These are phyloP conservation scores for Panagrolaimus sp. DNA, from an alignment of 1,140 invertebrate species.

Conservation along the genomic window DNA sequence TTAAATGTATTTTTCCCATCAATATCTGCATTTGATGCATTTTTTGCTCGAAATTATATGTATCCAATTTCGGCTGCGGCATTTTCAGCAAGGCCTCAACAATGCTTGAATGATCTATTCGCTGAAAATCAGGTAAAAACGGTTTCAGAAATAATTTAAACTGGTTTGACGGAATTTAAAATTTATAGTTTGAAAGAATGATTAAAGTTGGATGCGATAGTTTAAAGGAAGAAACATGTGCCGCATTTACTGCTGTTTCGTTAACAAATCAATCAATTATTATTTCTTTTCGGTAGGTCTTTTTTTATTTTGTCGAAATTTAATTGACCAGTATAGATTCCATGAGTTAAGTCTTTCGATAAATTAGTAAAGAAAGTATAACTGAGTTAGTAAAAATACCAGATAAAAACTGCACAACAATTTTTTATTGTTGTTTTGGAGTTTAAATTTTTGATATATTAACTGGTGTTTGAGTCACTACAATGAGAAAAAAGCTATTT, in stretches of 20 bases:
- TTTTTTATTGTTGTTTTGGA: too few species aligned
- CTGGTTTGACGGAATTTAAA: not conserved
- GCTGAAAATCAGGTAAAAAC: not conserved
- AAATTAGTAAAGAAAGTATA: too few species aligned
- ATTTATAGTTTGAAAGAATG: not conserved
- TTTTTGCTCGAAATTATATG: constrained; percentile 3
- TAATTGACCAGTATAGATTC: too few species aligned
- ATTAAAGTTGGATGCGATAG: not conserved
- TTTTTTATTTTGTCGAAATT: not conserved
- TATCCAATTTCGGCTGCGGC: not conserved
- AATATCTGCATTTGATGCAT: not conserved
- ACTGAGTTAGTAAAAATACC: too few species aligned
- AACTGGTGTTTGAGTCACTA: too few species aligned
- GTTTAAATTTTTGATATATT: too few species aligned
- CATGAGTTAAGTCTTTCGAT: too few species aligned
- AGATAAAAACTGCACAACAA: too few species aligned
- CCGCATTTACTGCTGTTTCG: not conserved
- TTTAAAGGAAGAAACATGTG: constrained; percentile 7
- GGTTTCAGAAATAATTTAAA: not conserved
- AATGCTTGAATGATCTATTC: not conserved
- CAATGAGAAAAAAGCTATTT: too few species aligned
- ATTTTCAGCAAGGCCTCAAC: not conserved
- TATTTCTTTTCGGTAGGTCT: not conserved
- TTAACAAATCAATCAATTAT: not conserved
- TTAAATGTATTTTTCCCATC: too few species aligned